These are phyloP conservation scores for Corbicula japonica DNA, from an alignment of 2,888 invertebrate genomes.

Conservation along the genomic window DNA sequence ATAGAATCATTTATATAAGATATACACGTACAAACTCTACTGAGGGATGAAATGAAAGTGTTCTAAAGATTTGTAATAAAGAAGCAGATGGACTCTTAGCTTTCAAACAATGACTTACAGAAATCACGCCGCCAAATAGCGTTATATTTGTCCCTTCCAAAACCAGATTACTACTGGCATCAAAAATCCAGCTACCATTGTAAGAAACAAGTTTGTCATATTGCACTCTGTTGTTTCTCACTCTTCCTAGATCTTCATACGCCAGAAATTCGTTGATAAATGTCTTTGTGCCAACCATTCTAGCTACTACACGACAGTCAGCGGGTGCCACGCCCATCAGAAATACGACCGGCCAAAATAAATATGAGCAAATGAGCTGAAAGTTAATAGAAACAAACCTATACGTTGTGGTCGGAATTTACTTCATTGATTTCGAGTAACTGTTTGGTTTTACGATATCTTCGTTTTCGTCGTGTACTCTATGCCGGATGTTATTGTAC, in stretches of 20 bases:
- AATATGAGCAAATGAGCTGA: constrained; percentile 86
- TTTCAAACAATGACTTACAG: constrained; percentile 58
- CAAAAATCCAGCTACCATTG: constrained; percentile 44
- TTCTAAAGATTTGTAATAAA: too few relatives aligned
- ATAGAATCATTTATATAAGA: too few relatives aligned
- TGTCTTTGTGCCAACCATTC: constrained; percentile 94
- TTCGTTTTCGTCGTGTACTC: background rate
- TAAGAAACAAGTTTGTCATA: constrained; percentile 1
- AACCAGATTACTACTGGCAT: constrained; percentile 54
- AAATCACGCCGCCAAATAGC: constrained; percentile 70
- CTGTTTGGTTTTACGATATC: background rate
- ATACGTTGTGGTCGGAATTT: too few relatives aligned
- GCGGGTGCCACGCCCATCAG: constrained; percentile 91
- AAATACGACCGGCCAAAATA: constrained; percentile 96
- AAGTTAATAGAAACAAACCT: constrained; percentile 21
- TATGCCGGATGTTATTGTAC: too few relatives aligned
- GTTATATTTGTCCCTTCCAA: constrained; percentile 51
- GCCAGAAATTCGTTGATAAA: constrained; percentile 97
- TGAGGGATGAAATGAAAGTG: too few relatives aligned
- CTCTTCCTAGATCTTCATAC: constrained; percentile 90
- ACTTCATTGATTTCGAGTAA: too few relatives aligned
- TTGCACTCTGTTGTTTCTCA: constrained; percentile 69
- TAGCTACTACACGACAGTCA: constrained; percentile 92
- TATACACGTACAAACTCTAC: too few relatives aligned
- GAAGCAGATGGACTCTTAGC: too few relatives aligned